Conservation (phyloP, 2,113 vertebrate genomes). For the Lampris incognitus region DNA sequence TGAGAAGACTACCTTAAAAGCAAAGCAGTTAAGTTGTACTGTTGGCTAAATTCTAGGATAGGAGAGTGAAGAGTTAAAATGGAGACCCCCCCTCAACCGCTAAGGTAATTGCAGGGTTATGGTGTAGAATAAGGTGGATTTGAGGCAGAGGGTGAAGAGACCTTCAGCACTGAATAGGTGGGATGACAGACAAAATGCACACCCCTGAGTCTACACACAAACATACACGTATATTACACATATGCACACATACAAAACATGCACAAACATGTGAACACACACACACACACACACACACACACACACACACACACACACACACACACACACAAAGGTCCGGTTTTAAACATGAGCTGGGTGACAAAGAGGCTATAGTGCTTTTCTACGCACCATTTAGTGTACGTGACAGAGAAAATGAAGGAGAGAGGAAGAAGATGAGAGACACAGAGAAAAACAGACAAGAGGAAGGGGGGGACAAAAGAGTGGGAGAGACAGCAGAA, state of each 20-base stretch:
- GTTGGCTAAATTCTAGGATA: too few species aligned
- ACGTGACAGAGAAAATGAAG: too few species aligned
- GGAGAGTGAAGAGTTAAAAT: too few species aligned
- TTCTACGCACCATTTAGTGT: neutral
- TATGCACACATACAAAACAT: neutral
- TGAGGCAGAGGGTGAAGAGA: constrained; percentile 30
- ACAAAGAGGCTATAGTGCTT: constrained; percentile 2
- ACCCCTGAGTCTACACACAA: constrained; percentile 45
- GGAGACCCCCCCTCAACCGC: neutral
- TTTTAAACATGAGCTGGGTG: neutral
- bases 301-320: constrained; percentile 13
- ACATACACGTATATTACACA: neutral
- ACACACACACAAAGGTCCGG: constrained; percentile 7
- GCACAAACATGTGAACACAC: neutral
- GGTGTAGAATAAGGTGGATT: constrained; percentile 29
- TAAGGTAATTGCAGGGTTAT: constrained; percentile 22
- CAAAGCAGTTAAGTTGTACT: too few species aligned
- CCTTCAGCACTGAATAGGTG: constrained; percentile 55
- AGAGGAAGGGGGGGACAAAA: constrained; percentile 6
- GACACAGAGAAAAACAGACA: constrained; percentile 7
- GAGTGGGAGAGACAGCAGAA: neutral
- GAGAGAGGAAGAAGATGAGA: neutral
- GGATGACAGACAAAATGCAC: constrained; percentile 68
- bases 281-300: constrained; percentile 23
- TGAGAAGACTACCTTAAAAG: too few species aligned